Evolutionary conservation across 2,113 vertebrate genomes (phyloP).

Genomic region (Gadus macrocephalus): DNA sequence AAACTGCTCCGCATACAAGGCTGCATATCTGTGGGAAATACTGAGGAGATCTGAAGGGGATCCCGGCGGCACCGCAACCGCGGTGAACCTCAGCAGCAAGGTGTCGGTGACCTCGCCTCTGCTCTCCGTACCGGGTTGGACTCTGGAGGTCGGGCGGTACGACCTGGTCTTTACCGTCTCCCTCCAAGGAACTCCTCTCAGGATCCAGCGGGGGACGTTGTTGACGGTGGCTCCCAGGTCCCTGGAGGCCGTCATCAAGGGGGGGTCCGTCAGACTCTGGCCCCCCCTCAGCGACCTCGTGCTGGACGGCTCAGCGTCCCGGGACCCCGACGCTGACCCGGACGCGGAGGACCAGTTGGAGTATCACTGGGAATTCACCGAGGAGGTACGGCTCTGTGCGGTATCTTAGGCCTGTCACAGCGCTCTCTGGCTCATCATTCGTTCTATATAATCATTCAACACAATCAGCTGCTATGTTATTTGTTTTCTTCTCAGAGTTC

Average conservation of each 20-base stretch:
- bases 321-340: conserved; percentile 66
- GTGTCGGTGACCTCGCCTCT: conserved; percentile 47
- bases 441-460: not conserved
- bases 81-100: conserved; percentile 27
- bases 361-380: conserved; percentile 62
- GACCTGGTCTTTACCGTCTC: conserved; percentile 67
- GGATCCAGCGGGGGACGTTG: conserved; percentile 24
- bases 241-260: conserved; percentile 67
- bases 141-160: conserved; percentile 62
- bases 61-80: not conserved
- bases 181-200: conserved; percentile 65
- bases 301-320: conserved; percentile 70
- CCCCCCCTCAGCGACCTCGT: conserved; percentile 59
- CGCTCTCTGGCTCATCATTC: not conserved
- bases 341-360: conserved; percentile 46
- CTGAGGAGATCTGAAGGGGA: conserved; percentile 21
- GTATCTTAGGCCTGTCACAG: not conserved
- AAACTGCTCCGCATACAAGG: conserved; percentile 68
- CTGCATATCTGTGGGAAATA: conserved; percentile 69
- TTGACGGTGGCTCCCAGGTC: conserved; percentile 63
- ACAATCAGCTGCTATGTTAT: not conserved
- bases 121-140: conserved; percentile 60
- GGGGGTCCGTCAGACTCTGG: conserved; percentile 69
- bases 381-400: conserved; percentile 43
- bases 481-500: conserved; percentile 48